A percentile compares a stretch with the other conserved stretches of the same genome.
These are phyloP conservation scores for Ursus arctos DNA, from an alignment of 2,113 vertebrate species.

Conservation along the genomic window DNA sequence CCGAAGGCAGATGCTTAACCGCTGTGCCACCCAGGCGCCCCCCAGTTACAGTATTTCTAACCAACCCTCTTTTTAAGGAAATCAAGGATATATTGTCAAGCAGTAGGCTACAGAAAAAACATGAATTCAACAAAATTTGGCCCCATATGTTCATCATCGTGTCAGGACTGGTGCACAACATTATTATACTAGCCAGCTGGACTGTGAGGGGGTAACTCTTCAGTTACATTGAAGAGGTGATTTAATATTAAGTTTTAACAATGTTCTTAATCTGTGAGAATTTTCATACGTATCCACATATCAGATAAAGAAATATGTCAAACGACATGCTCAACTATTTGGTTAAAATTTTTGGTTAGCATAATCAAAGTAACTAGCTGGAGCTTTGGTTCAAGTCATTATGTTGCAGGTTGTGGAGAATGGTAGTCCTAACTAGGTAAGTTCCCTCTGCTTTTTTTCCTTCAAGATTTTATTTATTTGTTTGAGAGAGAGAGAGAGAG, in stretches of 20 bases:
- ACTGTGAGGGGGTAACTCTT: not conserved
- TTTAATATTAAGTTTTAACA: not conserved
- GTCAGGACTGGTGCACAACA: not conserved
- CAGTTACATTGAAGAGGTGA: not conserved
- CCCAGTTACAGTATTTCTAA: not conserved
- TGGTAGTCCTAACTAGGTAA: not conserved
- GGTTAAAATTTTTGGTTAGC: not conserved
- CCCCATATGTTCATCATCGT: not conserved
- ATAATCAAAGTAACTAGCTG: not conserved
- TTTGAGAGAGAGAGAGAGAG: too few species aligned
- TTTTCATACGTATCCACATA: not conserved
- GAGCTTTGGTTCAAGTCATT: not conserved
- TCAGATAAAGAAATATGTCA: not conserved
- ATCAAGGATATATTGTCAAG: not conserved
- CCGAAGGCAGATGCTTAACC: too few species aligned
- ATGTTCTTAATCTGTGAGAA: not conserved
- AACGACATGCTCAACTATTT: not conserved
- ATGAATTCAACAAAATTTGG: not conserved
- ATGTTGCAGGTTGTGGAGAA: not conserved
- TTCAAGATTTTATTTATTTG: too few species aligned
- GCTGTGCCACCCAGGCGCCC: too few species aligned
- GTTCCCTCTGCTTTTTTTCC: too few species aligned
- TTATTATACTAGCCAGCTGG: not conserved
- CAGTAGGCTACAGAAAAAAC: not conserved
- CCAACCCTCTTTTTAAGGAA: not conserved